Conservation (phyloP, 2,113 vertebrate species). For the Tetrax tetrax region DNA sequence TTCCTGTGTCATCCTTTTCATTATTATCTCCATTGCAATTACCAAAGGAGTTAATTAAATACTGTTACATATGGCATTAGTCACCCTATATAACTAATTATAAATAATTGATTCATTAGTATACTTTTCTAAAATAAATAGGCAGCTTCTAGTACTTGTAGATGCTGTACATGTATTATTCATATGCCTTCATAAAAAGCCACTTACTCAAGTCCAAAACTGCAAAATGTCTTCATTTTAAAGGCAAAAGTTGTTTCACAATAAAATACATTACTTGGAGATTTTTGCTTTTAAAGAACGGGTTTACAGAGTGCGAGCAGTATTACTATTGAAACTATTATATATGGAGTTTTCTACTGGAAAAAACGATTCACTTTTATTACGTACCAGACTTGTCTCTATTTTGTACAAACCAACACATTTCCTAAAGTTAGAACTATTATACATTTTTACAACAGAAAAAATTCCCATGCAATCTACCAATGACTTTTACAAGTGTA, state of each 20-base stretch:
- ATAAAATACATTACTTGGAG: not conserved
- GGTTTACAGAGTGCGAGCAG: not conserved
- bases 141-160: not conserved
- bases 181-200: not conserved
- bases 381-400: not conserved
- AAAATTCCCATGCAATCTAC: not conserved
- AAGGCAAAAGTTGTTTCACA: not conserved
- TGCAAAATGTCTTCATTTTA: not conserved
- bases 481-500: not conserved
- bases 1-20: not conserved
- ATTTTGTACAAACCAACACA: not conserved
- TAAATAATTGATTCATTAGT: conserved; percentile 5
- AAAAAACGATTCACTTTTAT: not conserved
- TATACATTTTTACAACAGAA: not conserved
- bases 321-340: not conserved
- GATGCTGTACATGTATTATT: not conserved
- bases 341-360: not conserved
- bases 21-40: not conserved
- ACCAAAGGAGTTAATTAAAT: not conserved
- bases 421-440: not conserved
- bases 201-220: not conserved
- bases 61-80: not conserved
- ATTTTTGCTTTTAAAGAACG: not conserved
- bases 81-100: not conserved
- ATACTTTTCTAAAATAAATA: not conserved